A percentile compares a stretch with the other conserved stretches of the same genome.
These are phyloP conservation scores for Phyto melanocephala DNA, from an alignment of 2,888 invertebrate species.

Conservation along the genomic window DNA sequence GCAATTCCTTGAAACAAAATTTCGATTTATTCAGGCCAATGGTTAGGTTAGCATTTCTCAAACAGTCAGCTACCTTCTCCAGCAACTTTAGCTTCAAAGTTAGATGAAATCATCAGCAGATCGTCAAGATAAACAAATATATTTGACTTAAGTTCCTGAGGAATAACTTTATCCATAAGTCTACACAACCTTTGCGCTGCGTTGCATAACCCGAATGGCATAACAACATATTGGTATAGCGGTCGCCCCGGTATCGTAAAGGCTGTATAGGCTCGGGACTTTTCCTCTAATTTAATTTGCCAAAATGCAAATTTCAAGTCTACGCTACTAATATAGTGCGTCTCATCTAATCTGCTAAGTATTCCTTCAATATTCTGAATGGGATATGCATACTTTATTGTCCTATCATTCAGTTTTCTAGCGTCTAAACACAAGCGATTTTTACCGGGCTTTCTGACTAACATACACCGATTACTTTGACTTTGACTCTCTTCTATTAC, in stretches of 20 bases:
- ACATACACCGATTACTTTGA: background rate
- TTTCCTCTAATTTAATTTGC: background rate
- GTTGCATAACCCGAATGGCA: background rate
- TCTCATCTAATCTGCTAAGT: too few species aligned
- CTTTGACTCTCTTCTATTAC: background rate
- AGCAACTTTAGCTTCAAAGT: background rate
- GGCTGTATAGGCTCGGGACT: background rate
- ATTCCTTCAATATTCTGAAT: too few species aligned
- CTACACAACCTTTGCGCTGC: background rate
- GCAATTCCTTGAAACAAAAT: conserved; percentile 1
- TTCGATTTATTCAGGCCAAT: background rate
- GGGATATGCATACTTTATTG: background rate
- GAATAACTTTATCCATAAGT: too few species aligned
- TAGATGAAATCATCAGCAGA: background rate
- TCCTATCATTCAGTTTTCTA: too few species aligned
- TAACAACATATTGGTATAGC: background rate
- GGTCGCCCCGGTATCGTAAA: background rate
- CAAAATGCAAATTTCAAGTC: background rate
- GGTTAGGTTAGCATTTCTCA: background rate
- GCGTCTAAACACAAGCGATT: too few species aligned
- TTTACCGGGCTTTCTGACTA: too few species aligned
- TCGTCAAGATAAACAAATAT: conserved; percentile 50
- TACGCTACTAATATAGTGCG: background rate
- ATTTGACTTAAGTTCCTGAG: background rate
- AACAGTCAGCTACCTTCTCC: background rate